Conservation (phyloP, 2,888 invertebrate genomes). For the Drosophila gaucha region DNA sequence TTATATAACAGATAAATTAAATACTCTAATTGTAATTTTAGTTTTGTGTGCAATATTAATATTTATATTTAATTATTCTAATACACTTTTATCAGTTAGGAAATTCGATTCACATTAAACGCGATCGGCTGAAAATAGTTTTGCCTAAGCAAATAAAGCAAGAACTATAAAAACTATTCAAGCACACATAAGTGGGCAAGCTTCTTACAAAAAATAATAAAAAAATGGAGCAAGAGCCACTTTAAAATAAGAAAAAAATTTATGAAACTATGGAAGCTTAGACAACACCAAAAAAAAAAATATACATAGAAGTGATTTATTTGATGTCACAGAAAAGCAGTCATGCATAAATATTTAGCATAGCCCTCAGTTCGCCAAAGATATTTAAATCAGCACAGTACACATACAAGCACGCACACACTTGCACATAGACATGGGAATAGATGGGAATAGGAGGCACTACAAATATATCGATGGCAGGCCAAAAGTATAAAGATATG, state of each 20-base stretch:
- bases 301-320: slow-evolving; percentile 74
- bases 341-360: slow-evolving; percentile 81
- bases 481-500: slow-evolving; percentile 70
- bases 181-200: background rate
- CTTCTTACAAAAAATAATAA: too few species aligned
- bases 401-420: slow-evolving; percentile 14
- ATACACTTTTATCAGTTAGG: background rate
- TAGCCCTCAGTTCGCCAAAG: slow-evolving; percentile 67
- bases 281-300: slow-evolving; percentile 51
- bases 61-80: background rate
- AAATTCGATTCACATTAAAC: background rate
- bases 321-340: slow-evolving; percentile 80
- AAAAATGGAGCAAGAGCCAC: slow-evolving; percentile 1
- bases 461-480: slow-evolving; percentile 62
- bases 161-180: background rate
- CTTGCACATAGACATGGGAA: slow-evolving; percentile 10
- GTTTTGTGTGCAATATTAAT: too few species aligned
- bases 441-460: slow-evolving; percentile 42
- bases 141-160: background rate
- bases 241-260: background rate
- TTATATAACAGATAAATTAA: too few species aligned
- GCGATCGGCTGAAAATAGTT: slow-evolving; percentile 3
- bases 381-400: slow-evolving; percentile 65
- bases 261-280: slow-evolving; percentile 15
- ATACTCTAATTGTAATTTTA: too few species aligned